Conservation (phyloP, 1,140 invertebrate genomes). For the Acromyrmex charruanus region DNA sequence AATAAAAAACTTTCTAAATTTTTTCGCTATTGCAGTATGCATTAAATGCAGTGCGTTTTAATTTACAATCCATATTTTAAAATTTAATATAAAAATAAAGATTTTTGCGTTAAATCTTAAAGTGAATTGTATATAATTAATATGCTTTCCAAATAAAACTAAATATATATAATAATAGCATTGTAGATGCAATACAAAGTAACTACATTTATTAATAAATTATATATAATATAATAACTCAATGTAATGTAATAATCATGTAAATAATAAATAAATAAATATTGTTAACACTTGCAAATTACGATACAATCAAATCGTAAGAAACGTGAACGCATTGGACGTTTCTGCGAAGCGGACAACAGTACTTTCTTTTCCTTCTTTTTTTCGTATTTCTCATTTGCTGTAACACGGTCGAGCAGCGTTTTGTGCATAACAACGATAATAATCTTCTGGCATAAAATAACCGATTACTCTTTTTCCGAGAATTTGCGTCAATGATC, state of each 20-base stretch:
- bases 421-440: constrained; percentile 39
- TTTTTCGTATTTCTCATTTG: constrained; percentile 17
- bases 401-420: constrained; percentile 4
- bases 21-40: neutral
- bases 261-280: constrained; percentile 18
- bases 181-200: neutral
- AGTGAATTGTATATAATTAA: too few species aligned
- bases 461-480: constrained; percentile 50
- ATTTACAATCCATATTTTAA: neutral
- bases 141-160: neutral
- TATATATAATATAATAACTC: neutral
- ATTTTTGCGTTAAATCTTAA: neutral
- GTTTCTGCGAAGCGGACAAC: constrained; percentile 1
- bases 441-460: constrained; percentile 62
- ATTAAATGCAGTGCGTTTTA: neutral
- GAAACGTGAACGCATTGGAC: neutral
- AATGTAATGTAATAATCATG: neutral
- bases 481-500: constrained; percentile 41
- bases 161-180: neutral
- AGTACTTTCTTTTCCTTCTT: constrained; percentile 1
- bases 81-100: neutral
- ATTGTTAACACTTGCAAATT: neutral
- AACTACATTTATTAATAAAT: neutral
- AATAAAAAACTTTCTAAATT: neutral
- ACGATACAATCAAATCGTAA: neutral